Percentiles rank a stretch among this genome's conserved stretches.
Evolutionary conservation across 1,140 invertebrate genomes (phyloP).

Genomic region (Stratiolaelaps scimitus): DNA sequence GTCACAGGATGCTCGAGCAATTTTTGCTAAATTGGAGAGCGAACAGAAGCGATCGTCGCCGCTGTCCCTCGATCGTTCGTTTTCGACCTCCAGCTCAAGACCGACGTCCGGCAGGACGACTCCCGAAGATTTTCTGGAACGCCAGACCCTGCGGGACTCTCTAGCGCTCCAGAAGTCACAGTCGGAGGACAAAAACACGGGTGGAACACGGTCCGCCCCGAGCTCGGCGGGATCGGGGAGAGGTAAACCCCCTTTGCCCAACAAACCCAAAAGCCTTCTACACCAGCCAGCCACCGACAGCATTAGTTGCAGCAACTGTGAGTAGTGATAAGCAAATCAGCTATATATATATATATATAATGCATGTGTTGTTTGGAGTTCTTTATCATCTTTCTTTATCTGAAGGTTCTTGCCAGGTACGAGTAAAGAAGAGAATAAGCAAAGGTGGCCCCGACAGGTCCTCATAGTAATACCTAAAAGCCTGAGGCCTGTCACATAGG

Average conservation of each 20-base stretch:
- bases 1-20: conserved; percentile 23
- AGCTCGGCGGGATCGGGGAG: no score
- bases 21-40: conserved; percentile 21
- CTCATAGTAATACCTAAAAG: no score
- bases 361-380: no score
- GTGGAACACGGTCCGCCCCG: neutral
- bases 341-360: no score
- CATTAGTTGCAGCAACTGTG: no score
- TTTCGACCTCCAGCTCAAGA: conserved; percentile 22
- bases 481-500: no score
- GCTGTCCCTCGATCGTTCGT: conserved; percentile 10
- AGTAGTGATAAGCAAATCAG: no score
- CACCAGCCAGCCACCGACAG: neutral
- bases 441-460: no score
- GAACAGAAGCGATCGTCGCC: conserved; percentile 24
- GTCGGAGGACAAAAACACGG: conserved; percentile 25
- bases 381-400: no score
- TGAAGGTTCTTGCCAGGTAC: no score
- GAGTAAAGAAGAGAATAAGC: no score
- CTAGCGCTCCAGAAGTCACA: conserved; percentile 28
- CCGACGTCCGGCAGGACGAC: conserved; percentile 26
- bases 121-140: conserved; percentile 28
- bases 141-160: conserved; percentile 23
- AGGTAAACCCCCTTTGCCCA: conserved; percentile 8
- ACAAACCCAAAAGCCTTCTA: conserved; percentile 3